Base-by-base conservation (phyloP, 1,140 invertebrate genomes). In the Phenacoccus solenopsis region DNA sequence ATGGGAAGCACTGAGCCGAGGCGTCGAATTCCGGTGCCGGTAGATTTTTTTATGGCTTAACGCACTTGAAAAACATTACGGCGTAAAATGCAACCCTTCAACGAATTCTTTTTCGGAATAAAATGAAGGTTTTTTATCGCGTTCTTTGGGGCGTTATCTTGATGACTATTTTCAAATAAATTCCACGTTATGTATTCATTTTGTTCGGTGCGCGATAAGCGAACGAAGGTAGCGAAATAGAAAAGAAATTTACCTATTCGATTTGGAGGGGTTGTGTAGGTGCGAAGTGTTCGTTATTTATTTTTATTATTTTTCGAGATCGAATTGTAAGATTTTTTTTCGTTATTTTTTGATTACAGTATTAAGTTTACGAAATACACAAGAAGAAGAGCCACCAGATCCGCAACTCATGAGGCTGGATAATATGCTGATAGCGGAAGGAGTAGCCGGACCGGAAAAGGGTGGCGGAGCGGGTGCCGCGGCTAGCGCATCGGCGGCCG, bases 391-490 rank as follows among this genome's bases (percentile, higher is more conserved):
- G 77, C 94, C 96, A 0, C 95, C 96, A 77, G 96, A 99, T 84
- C 96, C 97, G 0, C 96, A 99, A 78, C 81, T 99, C 71, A 98
- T 99, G 93, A 84, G 98, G 74, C 81, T 99, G 77, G 97, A 99
- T 82, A 99, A 99, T 81, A 99, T 99, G 98, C 83, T 99, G 77
- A 96, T 98, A 74, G 98, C 98, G 0, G 98, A 99, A 81, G 97
- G 97, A 35, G 96, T 99, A 13, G 95, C 96, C 3, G 96, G 96
- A 0, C 96, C 96, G 0, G 96, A 98, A 77, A 98, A 98, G 78
- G 94, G 93, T 20, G 93, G 94, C 16, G 93, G 93, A 0, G 91
- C 92, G 0, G 90, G 90, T 5, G 91, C 93, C 0, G 93, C 95
- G 3, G 91, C 93, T 0, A 93, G 90, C 28, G 91, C 91, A 3